Base-by-base conservation (phyloP, 1,140 invertebrate genomes). In the Drosophila auraria region DNA sequence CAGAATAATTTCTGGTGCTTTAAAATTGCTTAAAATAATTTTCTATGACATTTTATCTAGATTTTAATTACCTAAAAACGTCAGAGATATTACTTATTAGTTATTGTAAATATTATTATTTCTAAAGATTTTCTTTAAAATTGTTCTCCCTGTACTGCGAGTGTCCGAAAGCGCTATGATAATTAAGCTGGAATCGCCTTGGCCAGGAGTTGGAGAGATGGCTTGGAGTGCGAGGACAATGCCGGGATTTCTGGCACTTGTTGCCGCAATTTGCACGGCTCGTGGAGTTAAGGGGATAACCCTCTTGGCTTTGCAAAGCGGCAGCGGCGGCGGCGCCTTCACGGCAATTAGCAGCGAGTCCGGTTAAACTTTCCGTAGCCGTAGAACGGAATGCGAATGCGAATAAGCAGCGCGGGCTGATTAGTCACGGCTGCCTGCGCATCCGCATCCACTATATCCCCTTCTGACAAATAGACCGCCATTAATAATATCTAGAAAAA, bases 371-470 rank as follows among this genome's bases (percentile, higher is more conserved):
- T 73, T 89, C 64, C 75, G 63, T 83, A 78, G 51, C 75, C 73
- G 40, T 60, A 25, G 36, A 57, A 20, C 33, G 64, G 53, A 50
- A 40, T 33, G 17, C 23, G 45, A 15, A 38, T 57, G 51, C 40
- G 58, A 62, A 64, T 38, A 30, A 40, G 75, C 61, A 50, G 40
- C 40, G 63, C 60, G 59, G 56, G 45, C 84, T 89, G 86, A 89
- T 89, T 89, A 89, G 84, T 84, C 81, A 89, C 74, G 81, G 81
- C 82, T 90, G 81, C 82, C 78, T 79, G 84, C 68, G 66, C 84
- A 78, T 79, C 60, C 76, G 54, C 64, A 70, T 57, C 53, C 33
- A 36, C 33, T 12, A 11, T 36, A 36, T 11, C 61, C 40, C 72
- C 49, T n/a, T 61, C 81, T 84, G 84, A 89, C 76, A 89, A 84